phyloP scores from a whole-genome alignment of 2,113 vertebrate genomes.

The Terrapene triunguis region DNA sequence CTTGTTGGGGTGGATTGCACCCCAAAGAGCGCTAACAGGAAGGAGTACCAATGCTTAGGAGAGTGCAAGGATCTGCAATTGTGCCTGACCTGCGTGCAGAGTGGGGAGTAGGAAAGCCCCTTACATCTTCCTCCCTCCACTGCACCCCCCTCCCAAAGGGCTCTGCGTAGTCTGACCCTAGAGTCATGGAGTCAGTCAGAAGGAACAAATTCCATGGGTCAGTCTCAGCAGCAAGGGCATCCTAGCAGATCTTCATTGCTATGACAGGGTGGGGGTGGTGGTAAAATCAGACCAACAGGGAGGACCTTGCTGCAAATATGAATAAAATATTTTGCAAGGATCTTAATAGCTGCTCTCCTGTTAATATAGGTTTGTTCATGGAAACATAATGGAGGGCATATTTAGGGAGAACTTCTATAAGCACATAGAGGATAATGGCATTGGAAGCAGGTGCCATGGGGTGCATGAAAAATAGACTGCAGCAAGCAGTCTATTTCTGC shows the following conservation, averaged over 20 bases:
- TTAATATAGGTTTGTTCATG: slow-evolving; percentile 72
- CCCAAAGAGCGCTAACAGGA: background rate
- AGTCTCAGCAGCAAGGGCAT: background rate
- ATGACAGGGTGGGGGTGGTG: background rate
- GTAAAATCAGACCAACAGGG: slow-evolving; percentile 35
- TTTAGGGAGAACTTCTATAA: slow-evolving; percentile 65
- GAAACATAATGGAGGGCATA: slow-evolving; percentile 66
- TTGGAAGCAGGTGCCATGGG: slow-evolving; percentile 75
- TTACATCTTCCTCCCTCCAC: background rate
- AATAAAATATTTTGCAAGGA: slow-evolving; percentile 60
- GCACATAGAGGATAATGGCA: slow-evolving; percentile 75
- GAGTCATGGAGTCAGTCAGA: background rate
- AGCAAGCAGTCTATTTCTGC: slow-evolving; percentile 72
- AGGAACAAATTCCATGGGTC: background rate
- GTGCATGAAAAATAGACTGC: slow-evolving; percentile 71
- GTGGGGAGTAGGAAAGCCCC: background rate
- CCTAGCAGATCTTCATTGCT: slow-evolving; percentile 22
- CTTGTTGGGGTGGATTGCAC: background rate
- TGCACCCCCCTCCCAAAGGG: accelerated
- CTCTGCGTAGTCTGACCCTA: background rate
- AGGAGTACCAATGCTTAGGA: accelerated
- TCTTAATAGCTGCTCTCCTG: slow-evolving; percentile 72
- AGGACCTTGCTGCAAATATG: slow-evolving; percentile 63
- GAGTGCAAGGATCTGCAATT: background rate
- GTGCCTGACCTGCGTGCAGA: background rate